Evolutionary conservation across 2,888 invertebrate genomes (phyloP).

Genomic region (Omphaloscelis lunosa): DNA sequence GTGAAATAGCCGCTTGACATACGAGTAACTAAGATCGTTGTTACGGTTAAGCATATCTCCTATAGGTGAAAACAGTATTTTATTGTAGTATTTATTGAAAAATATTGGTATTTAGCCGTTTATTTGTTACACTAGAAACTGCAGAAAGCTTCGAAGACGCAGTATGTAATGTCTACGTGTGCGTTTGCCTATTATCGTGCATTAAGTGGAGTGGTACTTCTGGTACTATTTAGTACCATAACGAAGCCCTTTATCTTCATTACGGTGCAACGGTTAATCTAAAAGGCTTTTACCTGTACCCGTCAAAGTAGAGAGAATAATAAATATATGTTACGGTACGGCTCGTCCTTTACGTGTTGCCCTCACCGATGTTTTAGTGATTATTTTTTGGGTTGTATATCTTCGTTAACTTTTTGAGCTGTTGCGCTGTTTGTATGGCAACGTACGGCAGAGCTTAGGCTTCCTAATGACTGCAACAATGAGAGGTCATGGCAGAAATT

Average conservation of each 20-base stretch:
- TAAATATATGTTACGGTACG: constrained; percentile 75
- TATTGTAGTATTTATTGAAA: no score
- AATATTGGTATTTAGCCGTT: background rate
- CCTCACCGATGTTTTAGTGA: constrained; percentile 36
- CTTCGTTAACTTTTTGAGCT: constrained; percentile 31
- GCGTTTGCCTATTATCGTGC: constrained; percentile 20
- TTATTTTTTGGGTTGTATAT: constrained; percentile 34
- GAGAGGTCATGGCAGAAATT: background rate
- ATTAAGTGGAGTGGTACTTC: constrained; percentile 55
- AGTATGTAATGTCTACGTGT: background rate
- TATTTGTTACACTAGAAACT: constrained; percentile 13
- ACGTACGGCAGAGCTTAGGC: background rate
- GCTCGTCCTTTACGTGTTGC: constrained; percentile 42
- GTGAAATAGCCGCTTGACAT: background rate
- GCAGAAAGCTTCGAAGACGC: constrained; percentile 43
- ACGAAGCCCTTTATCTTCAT: constrained; percentile 85
- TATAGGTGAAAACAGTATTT: background rate
- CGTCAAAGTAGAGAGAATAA: constrained; percentile 82
- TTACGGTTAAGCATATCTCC: background rate
- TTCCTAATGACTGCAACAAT: background rate
- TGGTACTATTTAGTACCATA: constrained; percentile 70
- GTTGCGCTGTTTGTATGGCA: constrained; percentile 2
- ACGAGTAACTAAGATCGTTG: background rate
- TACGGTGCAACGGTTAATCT: constrained; percentile 84
- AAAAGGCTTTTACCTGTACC: constrained; percentile 84